Evolutionary conservation across 2,797 vertebrate species (phyloP).

Genomic region (Tokudaia tokunoshimensis): DNA sequence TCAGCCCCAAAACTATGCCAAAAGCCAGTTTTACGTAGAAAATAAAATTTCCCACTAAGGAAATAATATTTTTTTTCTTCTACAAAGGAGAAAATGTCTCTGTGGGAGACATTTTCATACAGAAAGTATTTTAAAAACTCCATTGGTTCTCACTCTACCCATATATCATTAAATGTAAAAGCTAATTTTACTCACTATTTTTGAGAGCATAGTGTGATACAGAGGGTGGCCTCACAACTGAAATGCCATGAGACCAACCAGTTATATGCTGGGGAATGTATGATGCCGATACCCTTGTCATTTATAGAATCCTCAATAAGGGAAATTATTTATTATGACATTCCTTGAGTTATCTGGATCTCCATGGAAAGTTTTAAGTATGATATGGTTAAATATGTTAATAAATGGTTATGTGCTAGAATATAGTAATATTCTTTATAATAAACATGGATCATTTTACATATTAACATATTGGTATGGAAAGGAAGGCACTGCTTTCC

Average conservation of each 20-base stretch:
- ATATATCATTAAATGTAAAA: background rate
- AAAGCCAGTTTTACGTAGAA: background rate
- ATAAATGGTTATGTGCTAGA: background rate
- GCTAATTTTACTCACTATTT: background rate
- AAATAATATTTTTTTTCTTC: background rate
- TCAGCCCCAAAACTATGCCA: background rate
- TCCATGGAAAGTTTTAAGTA: background rate
- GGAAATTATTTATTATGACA: background rate
- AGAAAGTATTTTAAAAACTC: background rate
- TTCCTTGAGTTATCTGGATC: background rate
- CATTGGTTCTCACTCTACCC: background rate
- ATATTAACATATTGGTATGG: background rate
- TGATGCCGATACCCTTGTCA: background rate
- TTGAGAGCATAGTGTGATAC: background rate
- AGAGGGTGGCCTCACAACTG: background rate
- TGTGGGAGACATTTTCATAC: background rate
- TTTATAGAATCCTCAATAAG: background rate
- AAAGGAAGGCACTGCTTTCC: background rate
- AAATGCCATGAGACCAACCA: background rate
- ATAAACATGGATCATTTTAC: background rate
- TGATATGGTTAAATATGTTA: background rate
- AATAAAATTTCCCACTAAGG: conserved; percentile 16
- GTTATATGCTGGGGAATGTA: background rate
- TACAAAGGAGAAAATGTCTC: background rate
- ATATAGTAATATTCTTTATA: background rate